Base-by-base conservation (phyloP, 2,888 invertebrate genomes). In the Achlya flavicornis region DNA sequence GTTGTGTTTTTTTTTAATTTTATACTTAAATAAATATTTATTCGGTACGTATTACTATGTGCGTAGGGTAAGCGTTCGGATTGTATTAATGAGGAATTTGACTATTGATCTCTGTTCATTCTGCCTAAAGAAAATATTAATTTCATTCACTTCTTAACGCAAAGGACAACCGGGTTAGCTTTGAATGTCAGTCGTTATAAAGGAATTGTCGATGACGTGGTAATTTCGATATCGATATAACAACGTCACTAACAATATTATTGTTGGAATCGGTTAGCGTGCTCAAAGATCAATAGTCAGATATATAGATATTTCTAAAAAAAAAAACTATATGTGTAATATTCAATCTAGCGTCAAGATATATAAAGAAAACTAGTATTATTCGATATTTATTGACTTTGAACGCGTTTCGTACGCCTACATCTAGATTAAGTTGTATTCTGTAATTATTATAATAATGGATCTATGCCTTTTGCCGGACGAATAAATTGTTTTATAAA, bases 11-110 rank as follows among this genome's bases (percentile, higher is more conserved):
- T 43, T 53, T 90, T 91, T 89, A 90, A 90, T 92, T 92, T 92
- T 92, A 91, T 92, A 91, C 90, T 89, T 90, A 88, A 87, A 85
- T 90, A 88, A 87, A 87, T 91, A 91, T 91, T 90, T 90, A 91
- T 91, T 91, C 85, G 84, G 74, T 90, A 89, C 87, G 87, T 90
- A 89, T 85, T 73, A 71, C 7, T 53, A 80, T 82, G 81, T 87
- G 86, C 80, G 83, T 90, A 88, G 84, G 70, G 66, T 66, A 64
- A 64, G 16, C 14, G 48, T 41, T 60, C 60, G 60, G 53, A 53
- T 53, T 16, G n/a, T 48, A 48, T 48, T 48, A 35, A 58, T 58
- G 16, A 32, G 8, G 12, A 32, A 12, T 60, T 41, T 60, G 60
- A 58, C 61, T 62, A 61, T 58, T 61, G 61, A 26, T n/a, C 60